phyloP scores from a whole-genome alignment of 2,113 vertebrate species.

The Anolis carolinensis region DNA sequence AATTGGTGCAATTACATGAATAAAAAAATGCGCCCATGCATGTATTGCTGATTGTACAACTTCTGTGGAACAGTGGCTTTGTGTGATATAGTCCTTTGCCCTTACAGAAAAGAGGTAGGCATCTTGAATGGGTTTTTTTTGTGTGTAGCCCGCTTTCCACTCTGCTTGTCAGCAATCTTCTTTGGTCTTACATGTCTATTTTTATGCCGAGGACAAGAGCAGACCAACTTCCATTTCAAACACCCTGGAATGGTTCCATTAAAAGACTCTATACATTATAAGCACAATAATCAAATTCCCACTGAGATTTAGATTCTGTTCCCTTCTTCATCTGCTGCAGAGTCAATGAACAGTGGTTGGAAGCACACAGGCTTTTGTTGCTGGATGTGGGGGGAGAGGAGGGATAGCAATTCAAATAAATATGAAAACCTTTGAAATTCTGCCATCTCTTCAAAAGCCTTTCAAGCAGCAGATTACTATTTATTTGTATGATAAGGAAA shows the following conservation, averaged over 20 bases:
- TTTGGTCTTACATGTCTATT: slow-evolving; percentile 27
- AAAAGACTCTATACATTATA: not conserved
- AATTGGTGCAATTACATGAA: too few relatives aligned
- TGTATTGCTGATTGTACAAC: too few relatives aligned
- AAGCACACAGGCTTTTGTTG: slow-evolving; percentile 21
- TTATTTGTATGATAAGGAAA: slow-evolving; percentile 57
- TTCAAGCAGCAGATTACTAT: slow-evolving; percentile 50
- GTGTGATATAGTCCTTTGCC: too few relatives aligned
- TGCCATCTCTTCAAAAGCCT: slow-evolving; percentile 40
- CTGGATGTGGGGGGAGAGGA: too few relatives aligned
- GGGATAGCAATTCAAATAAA: slow-evolving; percentile 39
- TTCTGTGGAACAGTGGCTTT: too few relatives aligned
- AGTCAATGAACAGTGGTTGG: slow-evolving; percentile 10
- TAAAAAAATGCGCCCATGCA: too few relatives aligned
- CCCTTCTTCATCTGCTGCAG: slow-evolving; percentile 22
- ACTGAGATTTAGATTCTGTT: slow-evolving; percentile 29
- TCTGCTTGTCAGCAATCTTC: slow-evolving; percentile 10
- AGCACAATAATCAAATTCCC: slow-evolving; percentile 38
- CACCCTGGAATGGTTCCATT: not conserved
- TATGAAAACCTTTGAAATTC: slow-evolving; percentile 56
- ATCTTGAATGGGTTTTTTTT: slow-evolving; percentile 6
- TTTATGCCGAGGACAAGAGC: slow-evolving; percentile 22
- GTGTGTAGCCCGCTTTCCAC: slow-evolving; percentile 15
- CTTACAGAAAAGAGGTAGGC: not conserved
- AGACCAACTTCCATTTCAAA: slow-evolving; percentile 37